These are phyloP conservation scores for Poecilus cupreus DNA, from an alignment of 2,888 invertebrate species.

Conservation along the genomic window DNA sequence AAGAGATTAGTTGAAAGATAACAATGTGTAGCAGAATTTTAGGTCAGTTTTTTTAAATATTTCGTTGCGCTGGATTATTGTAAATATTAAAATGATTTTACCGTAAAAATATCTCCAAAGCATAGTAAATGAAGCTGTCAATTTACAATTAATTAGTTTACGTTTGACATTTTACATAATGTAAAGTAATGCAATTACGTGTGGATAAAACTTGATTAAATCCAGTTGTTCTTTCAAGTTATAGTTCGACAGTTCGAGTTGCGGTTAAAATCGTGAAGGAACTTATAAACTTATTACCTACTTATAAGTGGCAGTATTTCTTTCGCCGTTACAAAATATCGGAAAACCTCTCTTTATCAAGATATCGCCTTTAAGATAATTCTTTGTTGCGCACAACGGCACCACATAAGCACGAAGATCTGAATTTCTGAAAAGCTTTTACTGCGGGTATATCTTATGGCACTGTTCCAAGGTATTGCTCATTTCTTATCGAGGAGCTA, in stretches of 20 bases:
- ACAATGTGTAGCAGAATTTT: no score
- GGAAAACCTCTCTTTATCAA: not conserved
- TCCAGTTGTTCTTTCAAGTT: not conserved
- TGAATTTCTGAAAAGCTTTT: constrained; percentile 37
- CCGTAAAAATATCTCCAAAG: not conserved
- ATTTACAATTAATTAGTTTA: constrained; percentile 23
- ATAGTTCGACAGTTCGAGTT: not conserved
- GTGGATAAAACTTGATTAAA: not conserved
- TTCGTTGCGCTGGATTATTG: no score
- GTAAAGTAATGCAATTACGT: not conserved
- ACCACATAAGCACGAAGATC: constrained; percentile 4
- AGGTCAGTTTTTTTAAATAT: no score
- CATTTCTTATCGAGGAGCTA: constrained; percentile 32
- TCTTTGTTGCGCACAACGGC: constrained; percentile 15
- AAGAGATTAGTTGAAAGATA: no score
- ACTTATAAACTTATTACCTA: not conserved
- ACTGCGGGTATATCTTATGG: constrained; percentile 25
- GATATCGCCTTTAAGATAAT: constrained; percentile 41
- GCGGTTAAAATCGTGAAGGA: not conserved
- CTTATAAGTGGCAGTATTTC: no score
- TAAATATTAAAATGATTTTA: not conserved
- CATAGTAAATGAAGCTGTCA: not conserved
- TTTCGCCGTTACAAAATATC: no score
- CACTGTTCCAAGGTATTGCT: constrained; percentile 41
- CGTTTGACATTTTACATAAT: constrained; percentile 1